Base-by-base conservation (phyloP, 1,140 invertebrate species). In the Leucophenga varia region DNA sequence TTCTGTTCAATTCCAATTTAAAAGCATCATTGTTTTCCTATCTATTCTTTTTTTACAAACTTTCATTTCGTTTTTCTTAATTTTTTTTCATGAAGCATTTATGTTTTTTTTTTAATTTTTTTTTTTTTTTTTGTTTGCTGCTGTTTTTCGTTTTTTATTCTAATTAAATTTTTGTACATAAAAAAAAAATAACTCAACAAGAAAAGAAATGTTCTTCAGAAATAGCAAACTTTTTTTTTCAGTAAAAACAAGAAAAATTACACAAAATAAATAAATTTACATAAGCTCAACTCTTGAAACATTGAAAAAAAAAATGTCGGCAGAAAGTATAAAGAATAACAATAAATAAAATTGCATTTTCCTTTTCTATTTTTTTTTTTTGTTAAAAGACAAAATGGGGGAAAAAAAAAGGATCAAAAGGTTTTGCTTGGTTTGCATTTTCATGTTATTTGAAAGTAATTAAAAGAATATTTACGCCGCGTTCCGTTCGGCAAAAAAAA, bases 181-280 rank as follows among this genome's bases (percentile, higher is more conserved):
- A 14, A 22, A 31, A 44, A 53, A 49, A n/a, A n/a, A n/a, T n/a
- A n/a, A n/a, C n/a, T n/a, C n/a, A n/a, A 22, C 39, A 43, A 36
- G 47, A 43, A 51, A 65, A 58, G 51, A 58, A 64, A 54, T 7
- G 7, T 31, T 12, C 12, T 10, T 25, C 18, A 43, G 22, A 25
- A 25, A 25, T 25, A 10, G 22, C 22, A 59, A 60, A 64, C 54
- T 65, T 67, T 63, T 63, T 69, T 64, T 60, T 64, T 57, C 56
- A 67, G 63, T 61, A 52, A 59, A 60, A 63, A 70, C 67, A 71
- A 71, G 67, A 71, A 71, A 71, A 71, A 71, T 71, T 71, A 71
- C 67, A 55, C 55, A 54, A 71, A 71, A 71, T 71, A 71, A 71
- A 71, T 71, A 71, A 71, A 71, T 71, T 71, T 71, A 71, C 67